phyloP scores from a whole-genome alignment of 2,888 invertebrate genomes.

The Agrotis segetum region DNA sequence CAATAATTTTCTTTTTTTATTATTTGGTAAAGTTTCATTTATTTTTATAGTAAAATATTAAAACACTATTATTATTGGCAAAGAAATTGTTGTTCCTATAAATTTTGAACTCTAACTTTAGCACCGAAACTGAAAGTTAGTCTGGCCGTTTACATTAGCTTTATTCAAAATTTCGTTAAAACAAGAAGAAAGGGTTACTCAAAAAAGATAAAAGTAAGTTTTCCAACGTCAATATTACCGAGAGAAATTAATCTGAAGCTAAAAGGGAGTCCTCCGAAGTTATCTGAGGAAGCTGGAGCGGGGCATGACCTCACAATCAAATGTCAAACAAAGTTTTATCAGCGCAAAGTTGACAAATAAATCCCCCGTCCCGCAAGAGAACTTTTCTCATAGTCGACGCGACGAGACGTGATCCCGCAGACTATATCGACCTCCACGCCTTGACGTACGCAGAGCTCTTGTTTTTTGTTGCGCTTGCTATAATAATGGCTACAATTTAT shows the following conservation, averaged over 20 bases:
- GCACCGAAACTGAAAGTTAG: conserved; percentile 39
- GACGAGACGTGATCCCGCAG: conserved; percentile 75
- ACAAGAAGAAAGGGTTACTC: conserved; percentile 54
- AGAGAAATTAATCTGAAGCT: conserved; percentile 79
- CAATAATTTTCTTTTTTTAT: not conserved
- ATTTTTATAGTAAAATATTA: not conserved
- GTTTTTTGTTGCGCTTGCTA: conserved; percentile 30
- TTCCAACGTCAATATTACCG: conserved; percentile 69
- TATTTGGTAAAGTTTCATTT: not conserved
- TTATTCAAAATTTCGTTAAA: conserved; percentile 55
- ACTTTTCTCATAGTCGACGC: conserved; percentile 85
- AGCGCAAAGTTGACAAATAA: conserved; percentile 89
- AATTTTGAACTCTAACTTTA: conserved; percentile 27
- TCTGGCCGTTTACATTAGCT: conserved; percentile 36
- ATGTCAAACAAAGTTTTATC: conserved; percentile 90
- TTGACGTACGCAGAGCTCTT: conserved; percentile 34
- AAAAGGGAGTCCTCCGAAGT: conserved; percentile 76
- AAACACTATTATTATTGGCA: not conserved
- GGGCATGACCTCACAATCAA: conserved; percentile 88
- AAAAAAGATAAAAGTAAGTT: conserved; percentile 70
- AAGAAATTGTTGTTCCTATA: conserved; percentile 16
- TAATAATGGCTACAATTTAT: conserved; percentile 36
- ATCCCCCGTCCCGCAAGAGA: conserved; percentile 78
- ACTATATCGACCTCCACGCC: conserved; percentile 63
- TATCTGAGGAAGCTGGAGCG: conserved; percentile 77